These are phyloP conservation scores for Mormyrus proboscirostris DNA, from an alignment of 2,797 vertebrate genomes.

Conservation along the genomic window DNA sequence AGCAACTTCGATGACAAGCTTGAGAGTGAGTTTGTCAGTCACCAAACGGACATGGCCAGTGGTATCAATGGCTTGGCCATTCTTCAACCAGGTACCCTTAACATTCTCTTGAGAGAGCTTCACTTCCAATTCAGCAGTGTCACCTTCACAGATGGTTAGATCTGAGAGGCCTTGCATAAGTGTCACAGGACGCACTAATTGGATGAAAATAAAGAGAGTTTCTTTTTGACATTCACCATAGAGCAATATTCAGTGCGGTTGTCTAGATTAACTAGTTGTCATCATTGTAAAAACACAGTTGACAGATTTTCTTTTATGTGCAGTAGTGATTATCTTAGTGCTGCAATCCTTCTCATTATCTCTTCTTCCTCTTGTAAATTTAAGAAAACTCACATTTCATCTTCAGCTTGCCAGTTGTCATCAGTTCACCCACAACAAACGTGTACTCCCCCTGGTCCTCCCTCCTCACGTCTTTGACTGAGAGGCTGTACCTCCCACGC, in stretches of 20 bases:
- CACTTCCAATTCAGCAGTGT: conserved; percentile 93
- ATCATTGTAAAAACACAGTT: background rate
- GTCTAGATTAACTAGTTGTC: background rate
- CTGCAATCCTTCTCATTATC: background rate
- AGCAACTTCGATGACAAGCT: conserved; percentile 87
- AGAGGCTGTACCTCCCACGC: conserved; percentile 82
- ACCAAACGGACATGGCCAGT: conserved; percentile 84
- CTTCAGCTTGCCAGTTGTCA: conserved; percentile 77
- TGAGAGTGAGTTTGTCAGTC: conserved; percentile 88
- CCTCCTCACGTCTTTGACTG: conserved; percentile 84
- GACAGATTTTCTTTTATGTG: background rate
- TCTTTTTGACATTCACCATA: background rate
- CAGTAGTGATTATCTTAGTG: background rate
- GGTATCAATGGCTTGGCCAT: conserved; percentile 70
- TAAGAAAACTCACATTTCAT: conserved; percentile 78
- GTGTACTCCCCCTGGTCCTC: conserved; percentile 92
- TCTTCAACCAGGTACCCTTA: conserved; percentile 91
- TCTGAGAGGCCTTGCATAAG: conserved; percentile 88
- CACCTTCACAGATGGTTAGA: conserved; percentile 88
- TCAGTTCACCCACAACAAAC: conserved; percentile 77
- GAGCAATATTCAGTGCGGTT: background rate
- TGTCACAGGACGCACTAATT: conserved; percentile 80
- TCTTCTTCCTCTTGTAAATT: background rate
- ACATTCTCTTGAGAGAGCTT: conserved; percentile 91
- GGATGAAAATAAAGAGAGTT: background rate